Base-by-base conservation (phyloP, 1,140 invertebrate species). In the Alviniconcha marisindica region DNA sequence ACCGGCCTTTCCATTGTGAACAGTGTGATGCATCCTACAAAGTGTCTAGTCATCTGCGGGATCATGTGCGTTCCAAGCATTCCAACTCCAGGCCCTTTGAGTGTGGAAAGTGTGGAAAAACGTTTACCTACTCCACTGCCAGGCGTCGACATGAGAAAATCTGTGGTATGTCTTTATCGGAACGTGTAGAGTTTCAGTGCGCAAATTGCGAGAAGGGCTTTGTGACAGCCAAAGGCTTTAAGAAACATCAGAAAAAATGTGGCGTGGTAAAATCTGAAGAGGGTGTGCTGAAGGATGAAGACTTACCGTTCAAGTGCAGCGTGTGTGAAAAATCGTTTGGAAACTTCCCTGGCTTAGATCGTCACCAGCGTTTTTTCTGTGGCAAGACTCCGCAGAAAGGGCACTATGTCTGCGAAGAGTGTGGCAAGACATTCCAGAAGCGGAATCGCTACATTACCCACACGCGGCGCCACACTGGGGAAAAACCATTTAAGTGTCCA, bases 291-390 rank as follows among this genome's bases (percentile, higher is more conserved):
- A 71, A 14, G 24, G 69, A 71, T 36, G 36, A 40, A 48, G 44
- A 48, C 18, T 10, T 48, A 36, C 69, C 69, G 28, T 71, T 71
- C 36, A 71, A 40, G 24, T 71, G 69, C 69, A 71, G 12, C 69
- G 10, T 36, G 2, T 71, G 69, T 71, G 69, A 71, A 36, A 71
- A 71, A 24, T 2, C 33, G 1, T 71, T 40, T 40, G 15, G 3
- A 38, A 71, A 7, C 40, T 71, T 71, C 4, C 69, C 69, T 0
- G 33, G 31, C 36, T 71, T 71, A 24, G 69, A 71, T 28, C 69
- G 69, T 40, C 69, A 71, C 24, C 69, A 71, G 69, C 69, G 69
- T 40, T 71, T 71, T 36, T 36, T 71, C 10, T 71, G 69, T 71
- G 69, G 69, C 2, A 71, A 36, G 24, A 42, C 24, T 40, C 69